Percentiles rank a stretch among this genome's conserved stretches.
Conservation (phyloP, 1,140 invertebrate genomes). For the Microplitis mediator region DNA sequence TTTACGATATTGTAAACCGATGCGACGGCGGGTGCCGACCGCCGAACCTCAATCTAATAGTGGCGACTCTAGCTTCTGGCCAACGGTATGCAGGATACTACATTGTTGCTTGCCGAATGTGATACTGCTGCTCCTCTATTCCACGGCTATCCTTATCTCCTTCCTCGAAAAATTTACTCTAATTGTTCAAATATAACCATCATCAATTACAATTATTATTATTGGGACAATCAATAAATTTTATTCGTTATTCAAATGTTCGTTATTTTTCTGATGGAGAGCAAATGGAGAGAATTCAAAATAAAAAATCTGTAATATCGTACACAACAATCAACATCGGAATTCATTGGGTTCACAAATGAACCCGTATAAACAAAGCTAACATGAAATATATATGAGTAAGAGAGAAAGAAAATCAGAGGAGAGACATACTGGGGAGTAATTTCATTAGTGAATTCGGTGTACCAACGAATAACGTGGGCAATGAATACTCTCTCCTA, state of each 20-base stretch:
- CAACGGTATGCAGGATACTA: slow-evolving; percentile 37
- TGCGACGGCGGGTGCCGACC: slow-evolving; percentile 47
- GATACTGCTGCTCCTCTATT: slow-evolving; percentile 23
- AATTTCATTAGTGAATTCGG: slow-evolving; percentile 35
- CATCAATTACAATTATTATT: slow-evolving; percentile 29
- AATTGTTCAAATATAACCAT: not conserved
- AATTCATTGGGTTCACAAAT: slow-evolving; percentile 25
- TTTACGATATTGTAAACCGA: slow-evolving; percentile 62
- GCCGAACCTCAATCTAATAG: slow-evolving; percentile 55
- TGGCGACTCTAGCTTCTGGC: slow-evolving; percentile 47
- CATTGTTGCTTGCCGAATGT: slow-evolving; percentile 33
- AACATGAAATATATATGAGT: not conserved
- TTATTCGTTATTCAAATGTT: too few species aligned
- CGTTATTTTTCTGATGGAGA: too few species aligned
- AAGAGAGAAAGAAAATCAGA: not conserved
- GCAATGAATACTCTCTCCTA: slow-evolving; percentile 16
- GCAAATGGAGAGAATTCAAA: too few species aligned
- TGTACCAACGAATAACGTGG: slow-evolving; percentile 26
- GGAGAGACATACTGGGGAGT: slow-evolving; percentile 20
- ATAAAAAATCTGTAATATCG: not conserved
- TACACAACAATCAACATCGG: slow-evolving; percentile 6
- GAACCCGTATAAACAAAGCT: slow-evolving; percentile 14
- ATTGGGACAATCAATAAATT: too few species aligned
- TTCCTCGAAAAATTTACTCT: not conserved
- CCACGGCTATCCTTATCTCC: slow-evolving; percentile 8